These are phyloP conservation scores for Heliconius aoede DNA, from an alignment of 2,888 invertebrate species.

Conservation along the genomic window DNA sequence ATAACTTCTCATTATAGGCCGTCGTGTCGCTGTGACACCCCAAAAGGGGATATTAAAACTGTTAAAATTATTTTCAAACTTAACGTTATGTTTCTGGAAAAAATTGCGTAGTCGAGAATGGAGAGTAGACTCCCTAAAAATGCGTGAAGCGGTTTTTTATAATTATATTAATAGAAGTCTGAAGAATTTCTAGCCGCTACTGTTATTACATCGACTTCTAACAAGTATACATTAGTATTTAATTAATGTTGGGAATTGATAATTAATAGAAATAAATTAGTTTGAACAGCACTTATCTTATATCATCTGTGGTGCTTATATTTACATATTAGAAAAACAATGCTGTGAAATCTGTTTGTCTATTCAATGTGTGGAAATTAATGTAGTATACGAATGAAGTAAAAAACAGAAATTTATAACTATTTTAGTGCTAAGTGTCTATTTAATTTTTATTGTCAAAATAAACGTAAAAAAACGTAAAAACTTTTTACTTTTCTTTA, in stretches of 20 bases:
- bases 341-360: constrained; percentile 19
- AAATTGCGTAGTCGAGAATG: no score
- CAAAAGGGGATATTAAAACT: no score
- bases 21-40: no score
- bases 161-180: neutral
- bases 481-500: no score
- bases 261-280: constrained; percentile 27
- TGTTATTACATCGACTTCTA: neutral
- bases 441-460: neutral
- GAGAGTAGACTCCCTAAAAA: neutral
- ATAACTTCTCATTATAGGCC: no score
- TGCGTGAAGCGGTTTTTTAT: neutral
- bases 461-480: no score
- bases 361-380: neutral
- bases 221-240: constrained; percentile 26
- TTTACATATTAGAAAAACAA: constrained; percentile 21
- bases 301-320: neutral
- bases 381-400: neutral
- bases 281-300: constrained; percentile 5
- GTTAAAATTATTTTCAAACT: neutral
- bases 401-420: neutral
- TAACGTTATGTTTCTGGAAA: neutral
- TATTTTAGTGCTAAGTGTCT: neutral
- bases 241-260: constrained; percentile 28
- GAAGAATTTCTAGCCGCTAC: neutral